Evolutionary conservation across 2,888 invertebrate genomes (phyloP).

Genomic region (Agriopis marginaria): DNA sequence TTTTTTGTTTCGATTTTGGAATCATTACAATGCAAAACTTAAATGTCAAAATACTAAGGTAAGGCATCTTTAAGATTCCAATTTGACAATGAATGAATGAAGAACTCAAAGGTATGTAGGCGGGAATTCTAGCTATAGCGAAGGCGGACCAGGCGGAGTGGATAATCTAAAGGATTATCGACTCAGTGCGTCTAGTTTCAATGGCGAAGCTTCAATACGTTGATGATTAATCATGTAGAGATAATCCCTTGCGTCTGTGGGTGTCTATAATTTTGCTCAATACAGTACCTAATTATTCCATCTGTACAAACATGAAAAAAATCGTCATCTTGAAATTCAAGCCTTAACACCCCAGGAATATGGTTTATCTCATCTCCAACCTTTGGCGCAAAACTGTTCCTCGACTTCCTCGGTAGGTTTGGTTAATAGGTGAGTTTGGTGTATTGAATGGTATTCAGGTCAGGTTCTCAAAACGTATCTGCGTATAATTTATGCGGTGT

Average conservation of each 20-base stretch:
- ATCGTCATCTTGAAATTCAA: neutral
- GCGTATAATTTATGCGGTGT: constrained; percentile 45
- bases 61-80: constrained; percentile 50
- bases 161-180: constrained; percentile 63
- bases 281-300: constrained; percentile 5
- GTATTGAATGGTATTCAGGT: constrained; percentile 32
- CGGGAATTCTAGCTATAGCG: constrained; percentile 16
- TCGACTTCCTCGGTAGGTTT: neutral
- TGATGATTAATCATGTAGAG: constrained; percentile 72
- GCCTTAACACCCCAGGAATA: neutral
- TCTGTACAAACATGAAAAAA: constrained; percentile 2
- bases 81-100: constrained; percentile 49
- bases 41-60: neutral
- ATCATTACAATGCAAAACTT: neutral
- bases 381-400: constrained; percentile 1
- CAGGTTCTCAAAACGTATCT: constrained; percentile 31
- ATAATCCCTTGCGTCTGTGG: constrained; percentile 64
- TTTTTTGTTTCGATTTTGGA: too few relatives aligned
- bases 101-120: constrained; percentile 19
- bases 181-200: constrained; percentile 52
- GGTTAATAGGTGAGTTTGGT: constrained; percentile 13
- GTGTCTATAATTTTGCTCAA: constrained; percentile 58
- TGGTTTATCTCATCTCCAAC: neutral
- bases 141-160: constrained; percentile 26
- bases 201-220: constrained; percentile 63